Conservation (phyloP, 2,888 invertebrate genomes). For the Nudaria mundana region DNA sequence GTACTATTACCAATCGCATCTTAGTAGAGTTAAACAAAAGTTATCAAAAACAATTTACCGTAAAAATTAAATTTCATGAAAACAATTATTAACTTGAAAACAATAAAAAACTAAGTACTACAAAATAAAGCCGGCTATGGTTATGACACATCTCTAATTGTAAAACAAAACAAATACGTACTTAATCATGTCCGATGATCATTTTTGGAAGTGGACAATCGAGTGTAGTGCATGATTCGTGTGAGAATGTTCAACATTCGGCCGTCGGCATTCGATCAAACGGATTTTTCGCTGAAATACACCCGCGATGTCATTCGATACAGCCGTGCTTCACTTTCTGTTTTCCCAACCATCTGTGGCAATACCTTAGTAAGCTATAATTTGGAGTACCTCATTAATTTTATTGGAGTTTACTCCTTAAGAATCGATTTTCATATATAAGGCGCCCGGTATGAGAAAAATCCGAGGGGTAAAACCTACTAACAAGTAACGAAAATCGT, state of each 20-base stretch:
- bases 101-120: neutral
- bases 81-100: neutral
- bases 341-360: conserved; percentile 41
- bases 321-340: conserved; percentile 44
- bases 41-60: too few relatives aligned
- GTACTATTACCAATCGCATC: too few relatives aligned
- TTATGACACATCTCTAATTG: conserved; percentile 26
- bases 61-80: neutral
- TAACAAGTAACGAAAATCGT: too few relatives aligned
- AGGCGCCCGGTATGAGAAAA: too few relatives aligned
- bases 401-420: too few relatives aligned
- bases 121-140: conserved; percentile 3
- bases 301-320: conserved; percentile 59
- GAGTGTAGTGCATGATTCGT: conserved; percentile 53
- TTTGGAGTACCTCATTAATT: conserved; percentile 39
- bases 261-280: conserved; percentile 68
- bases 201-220: conserved; percentile 60
- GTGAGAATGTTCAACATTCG: conserved; percentile 73
- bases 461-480: too few relatives aligned
- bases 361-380: conserved; percentile 24
- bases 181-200: conserved; percentile 37
- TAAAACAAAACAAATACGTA: conserved; percentile 23
- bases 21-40: too few relatives aligned
- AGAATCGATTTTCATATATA: too few relatives aligned
- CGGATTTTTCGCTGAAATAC: conserved; percentile 65